A percentile compares a stretch with the other conserved stretches of the same genome.
These are phyloP conservation scores for Atrichornis clamosus DNA, from an alignment of 2,113 vertebrate species.

Conservation along the genomic window DNA sequence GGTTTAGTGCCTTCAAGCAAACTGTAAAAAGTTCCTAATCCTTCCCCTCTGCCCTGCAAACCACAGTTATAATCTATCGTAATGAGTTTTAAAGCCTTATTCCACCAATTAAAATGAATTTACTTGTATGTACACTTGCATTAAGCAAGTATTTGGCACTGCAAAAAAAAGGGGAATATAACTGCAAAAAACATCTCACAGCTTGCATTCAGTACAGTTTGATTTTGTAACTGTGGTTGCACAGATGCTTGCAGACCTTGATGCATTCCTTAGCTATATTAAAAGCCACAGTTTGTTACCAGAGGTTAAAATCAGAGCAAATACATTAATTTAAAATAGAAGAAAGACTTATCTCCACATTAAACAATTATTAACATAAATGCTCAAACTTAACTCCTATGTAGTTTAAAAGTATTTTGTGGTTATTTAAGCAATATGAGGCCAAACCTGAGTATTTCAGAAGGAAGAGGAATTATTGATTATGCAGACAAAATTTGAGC, in stretches of 20 bases:
- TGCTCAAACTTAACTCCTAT: not conserved
- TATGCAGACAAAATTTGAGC: not conserved
- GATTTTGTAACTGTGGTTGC: not conserved
- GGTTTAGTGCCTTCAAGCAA: not conserved
- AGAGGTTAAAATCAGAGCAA: not conserved
- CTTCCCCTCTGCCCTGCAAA: not conserved
- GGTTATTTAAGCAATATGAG: not conserved
- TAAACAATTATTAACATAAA: not conserved
- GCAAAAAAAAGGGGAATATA: not conserved
- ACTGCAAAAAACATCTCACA: not conserved
- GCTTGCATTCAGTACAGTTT: not conserved
- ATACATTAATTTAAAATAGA: not conserved
- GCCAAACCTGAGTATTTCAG: not conserved
- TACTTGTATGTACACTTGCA: rapidly evolving
- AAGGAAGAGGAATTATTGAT: not conserved
- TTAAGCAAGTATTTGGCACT: not conserved
- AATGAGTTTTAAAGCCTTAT: not conserved
- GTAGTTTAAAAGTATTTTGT: not conserved
- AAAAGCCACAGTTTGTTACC: not conserved
- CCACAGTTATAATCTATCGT: not conserved
- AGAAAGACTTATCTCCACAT: not conserved
- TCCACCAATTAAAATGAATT: not conserved
- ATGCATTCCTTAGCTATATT: constrained; percentile 32
- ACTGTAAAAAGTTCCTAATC: not conserved
- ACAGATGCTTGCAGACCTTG: constrained; percentile 39